Percentiles rank a stretch among this genome's conserved stretches.
These are phyloP conservation scores for cattle (Bos taurus) DNA, from an alignment of 2,113 vertebrate genomes.

Conservation along the genomic window ARS-UCD2.0 NC_037351.1:60963501-60964000, in stretches of 20 bases:
- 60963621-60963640: background rate
- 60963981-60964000: fast-evolving
- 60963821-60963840: fast-evolving
- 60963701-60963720: background rate
- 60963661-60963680: background rate
- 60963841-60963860: background rate
- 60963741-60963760: background rate
- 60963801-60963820: fast-evolving
- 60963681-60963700: background rate
- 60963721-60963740: no score
- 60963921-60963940: background rate
- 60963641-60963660: background rate
- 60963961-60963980: background rate
- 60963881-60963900: background rate
- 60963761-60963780: background rate
- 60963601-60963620: background rate
- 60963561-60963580: background rate
- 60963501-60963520: fast-evolving
- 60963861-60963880: fast-evolving
- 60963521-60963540: no score
- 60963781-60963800: background rate
- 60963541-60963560: background rate
- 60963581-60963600: background rate
- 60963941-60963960: background rate
- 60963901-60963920: background rate